Evolutionary conservation across 2,113 vertebrate species (phyloP), one percentile per base, ranked within the genome.

Genomic region (Sinocyclocheilus grahami): DNA sequence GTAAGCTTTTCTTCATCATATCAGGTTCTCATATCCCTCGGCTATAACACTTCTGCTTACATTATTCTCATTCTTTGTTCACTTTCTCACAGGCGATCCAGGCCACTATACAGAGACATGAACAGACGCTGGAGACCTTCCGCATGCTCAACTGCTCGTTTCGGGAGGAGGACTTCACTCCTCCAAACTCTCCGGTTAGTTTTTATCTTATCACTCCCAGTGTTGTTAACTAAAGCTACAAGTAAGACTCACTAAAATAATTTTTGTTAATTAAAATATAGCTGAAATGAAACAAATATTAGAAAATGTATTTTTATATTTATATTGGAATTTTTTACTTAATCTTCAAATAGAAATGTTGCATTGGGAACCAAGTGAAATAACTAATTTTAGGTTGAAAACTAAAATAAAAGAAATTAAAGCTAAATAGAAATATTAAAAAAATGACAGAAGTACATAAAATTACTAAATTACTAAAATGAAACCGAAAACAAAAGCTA

Each of bases 171-270:
- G 97, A 97, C 39, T 96, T 95, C 82, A 96, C 95, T 0, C 96
- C 96, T 1, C 96, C 96, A 22, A 96, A 96, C 89, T 97, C 96
- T 65, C 96, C 96, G 86, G 97, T 98, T 93, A 93, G 94, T 10
- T 13, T 42, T 33, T 33, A 39, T 9, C 11, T 24, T 20, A 11
- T 27, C 75, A 27, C 42, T 16, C 42, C 0, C 74, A 76, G 37
- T 46, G 37, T 12, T 74, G 20, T 42, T 12, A 22, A 1, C 10
- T 48, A 46, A 24, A 46, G 5, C 10, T 75, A 24, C 16, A 75
- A 75, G 20, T 12, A 12, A 1, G 22, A 14, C 4, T 27, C 27
- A 27, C 14, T 27, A 6, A 24, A 48, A n/a, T 13, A 0, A 13
- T 14, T 14, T 16, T 18, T n/a, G 1, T 71, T 39, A 0, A 12